These are phyloP conservation scores for Chrysochloris asiatica DNA, from an alignment of 2,113 vertebrate genomes.

Conservation along the genomic window DNA sequence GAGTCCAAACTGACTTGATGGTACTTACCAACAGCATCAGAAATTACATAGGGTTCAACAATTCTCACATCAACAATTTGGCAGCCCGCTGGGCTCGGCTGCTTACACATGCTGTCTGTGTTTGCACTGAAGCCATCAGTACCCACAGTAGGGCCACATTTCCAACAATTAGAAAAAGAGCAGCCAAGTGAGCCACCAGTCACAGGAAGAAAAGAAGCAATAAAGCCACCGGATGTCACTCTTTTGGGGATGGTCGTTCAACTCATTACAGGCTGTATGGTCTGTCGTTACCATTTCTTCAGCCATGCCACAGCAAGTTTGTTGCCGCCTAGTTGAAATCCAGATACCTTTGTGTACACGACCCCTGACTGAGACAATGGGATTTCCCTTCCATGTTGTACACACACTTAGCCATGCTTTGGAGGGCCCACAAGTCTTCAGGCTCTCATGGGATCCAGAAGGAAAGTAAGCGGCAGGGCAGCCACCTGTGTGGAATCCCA, in stretches of 20 bases:
- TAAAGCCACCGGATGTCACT: accelerated
- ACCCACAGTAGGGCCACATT: accelerated
- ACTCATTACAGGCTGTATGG: too few relatives aligned
- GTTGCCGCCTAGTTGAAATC: not conserved
- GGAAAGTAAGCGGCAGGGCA: not conserved
- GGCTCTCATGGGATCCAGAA: not conserved
- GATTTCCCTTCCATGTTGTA: not conserved
- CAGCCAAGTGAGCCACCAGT: too few relatives aligned
- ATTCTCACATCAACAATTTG: not conserved
- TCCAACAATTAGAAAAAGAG: too few relatives aligned
- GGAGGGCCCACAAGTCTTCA: not conserved
- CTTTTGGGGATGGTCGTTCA: not conserved
- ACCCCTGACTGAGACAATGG: too few relatives aligned
- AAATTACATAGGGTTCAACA: too few relatives aligned
- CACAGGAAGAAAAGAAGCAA: too few relatives aligned
- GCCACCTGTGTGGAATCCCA: not conserved
- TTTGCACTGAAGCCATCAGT: not conserved
- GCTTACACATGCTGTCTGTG: not conserved
- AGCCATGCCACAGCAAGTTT: too few relatives aligned
- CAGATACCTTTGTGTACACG: accelerated
- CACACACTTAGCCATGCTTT: not conserved
- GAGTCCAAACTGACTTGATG: too few relatives aligned
- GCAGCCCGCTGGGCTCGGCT: not conserved
- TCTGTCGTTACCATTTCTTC: not conserved
- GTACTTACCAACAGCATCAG: too few relatives aligned